These are phyloP conservation scores for Chloroclystis v-ata DNA, from an alignment of 2,888 invertebrate species.

Conservation along the genomic window DNA sequence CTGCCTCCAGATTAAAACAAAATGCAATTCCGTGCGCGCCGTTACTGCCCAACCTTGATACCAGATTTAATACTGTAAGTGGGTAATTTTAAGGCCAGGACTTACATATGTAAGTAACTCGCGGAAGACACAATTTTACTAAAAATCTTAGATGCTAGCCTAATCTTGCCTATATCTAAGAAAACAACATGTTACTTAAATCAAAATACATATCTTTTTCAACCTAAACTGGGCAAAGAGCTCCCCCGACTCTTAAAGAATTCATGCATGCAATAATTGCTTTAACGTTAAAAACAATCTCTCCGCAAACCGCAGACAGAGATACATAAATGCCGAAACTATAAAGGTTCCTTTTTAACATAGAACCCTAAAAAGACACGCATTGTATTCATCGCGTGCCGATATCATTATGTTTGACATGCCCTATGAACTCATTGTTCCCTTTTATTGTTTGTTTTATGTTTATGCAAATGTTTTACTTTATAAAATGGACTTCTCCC, in stretches of 20 bases:
- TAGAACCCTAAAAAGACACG: conserved; percentile 21
- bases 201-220: no score
- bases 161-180: no score
- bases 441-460: conserved; percentile 12
- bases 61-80: conserved; percentile 9
- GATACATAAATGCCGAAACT: no score
- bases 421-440: conserved; percentile 5
- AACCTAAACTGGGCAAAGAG: no score
- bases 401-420: conserved; percentile 12
- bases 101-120: no score
- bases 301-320: no score
- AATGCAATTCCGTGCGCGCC: conserved; percentile 61
- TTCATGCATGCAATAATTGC: no score
- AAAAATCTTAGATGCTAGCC: no score
- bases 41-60: conserved; percentile 38
- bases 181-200: no score
- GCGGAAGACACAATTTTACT: no score
- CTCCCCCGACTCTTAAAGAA: no score
- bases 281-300: no score
- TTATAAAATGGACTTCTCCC: conserved; percentile 3
- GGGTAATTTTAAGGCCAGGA: background rate
- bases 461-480: conserved; percentile 13
- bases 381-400: conserved; percentile 12
- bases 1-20: conserved; percentile 64
- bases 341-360: conserved; percentile 37